Conservation (phyloP, 2,888 invertebrate genomes). For the Harmothoe impar region DNA sequence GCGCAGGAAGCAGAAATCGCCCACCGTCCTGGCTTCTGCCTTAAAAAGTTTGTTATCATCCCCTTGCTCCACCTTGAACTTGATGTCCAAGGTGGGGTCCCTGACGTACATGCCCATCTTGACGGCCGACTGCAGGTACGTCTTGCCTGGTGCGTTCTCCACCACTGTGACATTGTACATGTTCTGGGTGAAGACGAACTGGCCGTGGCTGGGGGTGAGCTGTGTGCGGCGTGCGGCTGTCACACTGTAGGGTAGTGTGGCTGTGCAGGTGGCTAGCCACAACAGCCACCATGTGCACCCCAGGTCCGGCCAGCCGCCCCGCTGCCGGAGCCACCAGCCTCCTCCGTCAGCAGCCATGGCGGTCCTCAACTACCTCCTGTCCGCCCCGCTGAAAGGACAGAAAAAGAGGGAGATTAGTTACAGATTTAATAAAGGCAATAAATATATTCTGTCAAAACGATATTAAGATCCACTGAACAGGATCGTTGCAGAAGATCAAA, state of each 20-base stretch:
- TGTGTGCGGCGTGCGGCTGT: neutral
- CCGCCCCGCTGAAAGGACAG: conserved; percentile 12
- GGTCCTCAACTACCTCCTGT: neutral
- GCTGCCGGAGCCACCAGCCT: neutral
- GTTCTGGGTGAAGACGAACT: conserved; percentile 77
- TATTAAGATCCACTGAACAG: too few relatives aligned
- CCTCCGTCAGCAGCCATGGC: conserved; percentile 33
- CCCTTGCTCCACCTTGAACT: conserved; percentile 93
- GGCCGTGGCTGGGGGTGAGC: neutral
- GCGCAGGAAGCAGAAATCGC: conserved; percentile 96
- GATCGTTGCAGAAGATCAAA: too few relatives aligned
- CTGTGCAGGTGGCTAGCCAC: neutral
- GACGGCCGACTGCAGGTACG: conserved; percentile 88
- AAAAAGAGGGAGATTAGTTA: neutral
- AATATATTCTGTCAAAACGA: too few relatives aligned
- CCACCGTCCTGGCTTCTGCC: conserved; percentile 93
- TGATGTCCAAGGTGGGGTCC: conserved; percentile 85
- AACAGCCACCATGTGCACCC: neutral
- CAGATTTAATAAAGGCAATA: too few relatives aligned
- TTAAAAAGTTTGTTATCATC: conserved; percentile 95
- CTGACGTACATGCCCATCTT: conserved; percentile 91
- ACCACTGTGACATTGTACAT: conserved; percentile 80
- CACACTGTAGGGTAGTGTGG: neutral
- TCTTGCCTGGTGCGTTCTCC: conserved; percentile 87
- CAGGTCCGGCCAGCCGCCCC: neutral